These are phyloP conservation scores for Champsocephalus esox DNA, from an alignment of 2,797 vertebrate genomes.

Conservation along the genomic window DNA sequence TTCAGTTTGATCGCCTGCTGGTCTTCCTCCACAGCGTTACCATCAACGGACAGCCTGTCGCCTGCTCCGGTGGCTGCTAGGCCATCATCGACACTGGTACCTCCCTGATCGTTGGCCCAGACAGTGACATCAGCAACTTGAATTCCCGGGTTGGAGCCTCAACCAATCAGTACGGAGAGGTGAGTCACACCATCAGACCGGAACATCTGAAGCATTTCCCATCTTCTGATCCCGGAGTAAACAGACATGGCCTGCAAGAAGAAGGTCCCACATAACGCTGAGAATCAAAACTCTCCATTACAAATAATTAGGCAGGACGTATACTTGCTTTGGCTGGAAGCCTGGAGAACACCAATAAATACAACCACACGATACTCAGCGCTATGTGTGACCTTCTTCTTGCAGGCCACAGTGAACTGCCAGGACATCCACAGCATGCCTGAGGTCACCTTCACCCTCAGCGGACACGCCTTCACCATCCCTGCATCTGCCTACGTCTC, in stretches of 20 bases:
- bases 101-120: slow-evolving; percentile 77
- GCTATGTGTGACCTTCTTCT: slow-evolving; percentile 28
- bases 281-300: slow-evolving; percentile 30
- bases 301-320: slow-evolving; percentile 52
- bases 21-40: slow-evolving; percentile 51
- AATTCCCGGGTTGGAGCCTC: slow-evolving; percentile 70
- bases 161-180: slow-evolving; percentile 63
- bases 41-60: slow-evolving; percentile 73
- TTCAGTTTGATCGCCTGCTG: neutral
- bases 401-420: slow-evolving; percentile 70
- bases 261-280: too few relatives aligned
- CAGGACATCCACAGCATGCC: slow-evolving; percentile 67
- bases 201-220: slow-evolving; percentile 29
- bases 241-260: slow-evolving; percentile 23
- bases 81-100: slow-evolving; percentile 81
- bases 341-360: slow-evolving; percentile 63
- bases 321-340: slow-evolving; percentile 45
- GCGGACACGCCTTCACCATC: slow-evolving; percentile 60
- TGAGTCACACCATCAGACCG: slow-evolving; percentile 62
- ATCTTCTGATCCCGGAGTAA: slow-evolving; percentile 55
- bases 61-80: slow-evolving; percentile 77
- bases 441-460: slow-evolving; percentile 73
- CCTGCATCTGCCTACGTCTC: slow-evolving; percentile 69
- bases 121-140: slow-evolving; percentile 69
- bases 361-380: slow-evolving; percentile 11